phyloP scores from a whole-genome alignment of 1,140 invertebrate genomes.

The Zaprionus vittiger region DNA sequence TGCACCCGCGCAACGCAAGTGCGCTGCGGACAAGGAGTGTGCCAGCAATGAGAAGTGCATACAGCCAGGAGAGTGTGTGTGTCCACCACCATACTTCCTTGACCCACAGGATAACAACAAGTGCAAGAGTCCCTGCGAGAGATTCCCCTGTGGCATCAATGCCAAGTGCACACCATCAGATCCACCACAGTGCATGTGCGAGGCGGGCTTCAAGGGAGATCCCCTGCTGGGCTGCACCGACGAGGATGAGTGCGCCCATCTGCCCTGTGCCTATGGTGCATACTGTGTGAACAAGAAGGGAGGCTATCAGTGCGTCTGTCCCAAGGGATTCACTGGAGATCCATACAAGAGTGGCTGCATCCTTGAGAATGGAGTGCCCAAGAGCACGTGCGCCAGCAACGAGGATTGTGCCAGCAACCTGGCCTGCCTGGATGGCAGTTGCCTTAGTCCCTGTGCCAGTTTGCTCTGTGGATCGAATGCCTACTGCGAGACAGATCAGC shows the following conservation, averaged over 20 bases:
- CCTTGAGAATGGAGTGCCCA: constrained; percentile 79
- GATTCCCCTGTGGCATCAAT: constrained; percentile 96
- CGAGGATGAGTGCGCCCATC: constrained; percentile 90
- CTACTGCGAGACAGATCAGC: constrained; percentile 94
- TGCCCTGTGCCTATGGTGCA: constrained; percentile 93
- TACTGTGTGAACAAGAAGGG: constrained; percentile 94
- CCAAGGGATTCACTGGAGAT: constrained; percentile 92
- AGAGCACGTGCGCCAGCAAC: constrained; percentile 89
- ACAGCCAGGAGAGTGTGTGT: constrained; percentile 94
- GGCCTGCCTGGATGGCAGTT: constrained; percentile 90
- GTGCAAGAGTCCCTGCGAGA: constrained; percentile 95
- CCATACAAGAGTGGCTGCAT: constrained; percentile 93
- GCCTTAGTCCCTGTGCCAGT: constrained; percentile 91
- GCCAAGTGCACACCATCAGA: constrained; percentile 95
- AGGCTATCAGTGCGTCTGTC: constrained; percentile 93
- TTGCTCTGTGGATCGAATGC: constrained; percentile 93
- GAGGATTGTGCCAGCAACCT: constrained; percentile 92
- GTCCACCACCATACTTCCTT: constrained; percentile 94
- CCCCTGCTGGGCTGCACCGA: constrained; percentile 92
- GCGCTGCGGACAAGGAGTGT: constrained; percentile 92
- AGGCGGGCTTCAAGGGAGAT: constrained; percentile 92
- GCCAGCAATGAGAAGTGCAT: constrained; percentile 94
- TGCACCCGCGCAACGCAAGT: constrained; percentile 91
- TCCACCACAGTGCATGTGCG: constrained; percentile 94
- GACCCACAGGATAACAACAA: constrained; percentile 91